A percentile compares a stretch with the other conserved stretches of the same genome.
phyloP scores from a whole-genome alignment of 2,888 invertebrate species.

The Philaethria dido region DNA sequence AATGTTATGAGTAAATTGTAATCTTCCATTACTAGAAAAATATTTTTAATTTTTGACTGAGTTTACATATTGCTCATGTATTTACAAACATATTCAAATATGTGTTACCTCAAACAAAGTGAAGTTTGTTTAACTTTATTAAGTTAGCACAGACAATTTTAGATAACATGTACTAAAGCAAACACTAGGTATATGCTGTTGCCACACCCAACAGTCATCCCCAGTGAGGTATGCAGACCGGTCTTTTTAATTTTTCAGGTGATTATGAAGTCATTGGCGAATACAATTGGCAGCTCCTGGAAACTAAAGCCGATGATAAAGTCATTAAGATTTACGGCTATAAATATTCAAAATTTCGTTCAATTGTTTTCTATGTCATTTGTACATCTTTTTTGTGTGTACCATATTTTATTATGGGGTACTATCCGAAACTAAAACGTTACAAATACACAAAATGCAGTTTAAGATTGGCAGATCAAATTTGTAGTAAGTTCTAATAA shows the following conservation, averaged over 20 bases:
- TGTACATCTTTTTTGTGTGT: conserved; percentile 80
- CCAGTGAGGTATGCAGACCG: conserved; percentile 51
- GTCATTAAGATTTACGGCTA: conserved; percentile 81
- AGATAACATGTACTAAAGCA: conserved; percentile 29
- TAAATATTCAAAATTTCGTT: conserved; percentile 70
- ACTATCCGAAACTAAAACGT: conserved; percentile 81
- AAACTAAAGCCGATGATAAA: conserved; percentile 76
- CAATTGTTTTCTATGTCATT: conserved; percentile 76
- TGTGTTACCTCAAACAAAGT: not conserved
- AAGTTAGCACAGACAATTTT: not conserved
- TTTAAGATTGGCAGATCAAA: conserved; percentile 80
- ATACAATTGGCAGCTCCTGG: conserved; percentile 79
- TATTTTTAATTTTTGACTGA: not conserved
- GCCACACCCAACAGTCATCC: conserved; percentile 54
- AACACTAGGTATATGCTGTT: conserved; percentile 43
- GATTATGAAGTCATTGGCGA: conserved; percentile 84
- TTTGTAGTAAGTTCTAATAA: conserved; percentile 75
- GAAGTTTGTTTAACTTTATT: conserved; percentile 10
- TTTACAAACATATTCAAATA: not conserved
- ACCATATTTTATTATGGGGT: conserved; percentile 82
- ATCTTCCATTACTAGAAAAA: too few relatives aligned
- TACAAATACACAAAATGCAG: conserved; percentile 82
- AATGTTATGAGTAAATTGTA: too few relatives aligned
- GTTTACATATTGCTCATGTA: not conserved
- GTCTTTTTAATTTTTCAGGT: conserved; percentile 62